Conservation (phyloP, 2,113 vertebrate genomes). For the Ia io region DNA sequence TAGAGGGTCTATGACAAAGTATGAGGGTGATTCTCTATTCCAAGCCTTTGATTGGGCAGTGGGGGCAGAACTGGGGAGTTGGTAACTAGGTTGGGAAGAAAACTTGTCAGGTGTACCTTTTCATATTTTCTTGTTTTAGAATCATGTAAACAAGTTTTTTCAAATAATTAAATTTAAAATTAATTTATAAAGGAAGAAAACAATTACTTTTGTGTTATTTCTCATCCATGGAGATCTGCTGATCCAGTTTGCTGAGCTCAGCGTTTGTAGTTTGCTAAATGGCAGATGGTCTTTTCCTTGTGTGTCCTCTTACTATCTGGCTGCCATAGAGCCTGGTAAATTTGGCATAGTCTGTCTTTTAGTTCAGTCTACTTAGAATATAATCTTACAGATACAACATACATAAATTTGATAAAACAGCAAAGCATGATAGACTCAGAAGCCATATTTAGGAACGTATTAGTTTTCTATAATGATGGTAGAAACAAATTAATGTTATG, state of each 20-base stretch:
- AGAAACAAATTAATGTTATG: constrained; percentile 42
- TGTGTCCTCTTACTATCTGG: background rate
- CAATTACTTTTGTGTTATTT: background rate
- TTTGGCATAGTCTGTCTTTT: constrained; percentile 1
- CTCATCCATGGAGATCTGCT: background rate
- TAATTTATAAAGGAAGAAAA: background rate
- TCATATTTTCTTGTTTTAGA: background rate
- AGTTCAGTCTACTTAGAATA: background rate
- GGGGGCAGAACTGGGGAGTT: background rate
- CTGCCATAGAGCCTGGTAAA: background rate
- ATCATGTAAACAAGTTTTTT: background rate
- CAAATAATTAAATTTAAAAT: background rate
- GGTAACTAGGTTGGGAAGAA: background rate
- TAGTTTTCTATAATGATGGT: background rate
- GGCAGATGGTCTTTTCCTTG: background rate
- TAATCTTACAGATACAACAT: background rate
- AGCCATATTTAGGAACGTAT: background rate
- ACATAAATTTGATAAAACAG: background rate
- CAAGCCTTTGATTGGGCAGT: background rate
- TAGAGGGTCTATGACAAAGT: background rate
- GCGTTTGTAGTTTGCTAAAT: background rate
- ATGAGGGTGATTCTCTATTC: background rate
- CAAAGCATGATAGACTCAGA: background rate
- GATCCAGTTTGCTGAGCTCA: background rate
- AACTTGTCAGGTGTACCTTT: background rate